Evolutionary conservation across 1,140 invertebrate species (phyloP).

Genomic region (Leucophenga varia): DNA sequence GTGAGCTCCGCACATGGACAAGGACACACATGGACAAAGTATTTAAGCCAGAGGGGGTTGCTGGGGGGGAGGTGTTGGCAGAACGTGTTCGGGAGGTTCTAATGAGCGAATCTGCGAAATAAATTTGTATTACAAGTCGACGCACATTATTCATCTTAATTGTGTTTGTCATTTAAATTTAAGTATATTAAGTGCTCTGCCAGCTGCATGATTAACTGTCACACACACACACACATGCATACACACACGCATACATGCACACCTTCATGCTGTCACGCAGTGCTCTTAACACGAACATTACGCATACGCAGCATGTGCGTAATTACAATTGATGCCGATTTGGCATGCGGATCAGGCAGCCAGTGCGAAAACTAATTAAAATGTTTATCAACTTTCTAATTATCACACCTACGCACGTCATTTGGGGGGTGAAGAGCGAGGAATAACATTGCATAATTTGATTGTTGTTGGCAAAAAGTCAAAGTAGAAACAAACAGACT

Average conservation of each 20-base stretch:
- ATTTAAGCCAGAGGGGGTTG: conserved; percentile 20
- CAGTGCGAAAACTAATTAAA: conserved; percentile 42
- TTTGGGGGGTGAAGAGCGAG: too few relatives aligned
- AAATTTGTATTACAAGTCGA: conserved; percentile 24
- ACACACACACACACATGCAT: too few relatives aligned
- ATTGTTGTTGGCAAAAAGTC: too few relatives aligned
- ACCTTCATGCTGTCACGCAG: too few relatives aligned
- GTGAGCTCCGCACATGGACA: conserved; percentile 14
- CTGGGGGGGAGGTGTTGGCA: not conserved
- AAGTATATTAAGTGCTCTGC: conserved; percentile 26
- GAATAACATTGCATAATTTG: too few relatives aligned
- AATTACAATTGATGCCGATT: conserved; percentile 45
- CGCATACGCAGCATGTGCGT: conserved; percentile 33
- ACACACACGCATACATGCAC: too few relatives aligned
- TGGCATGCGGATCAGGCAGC: conserved; percentile 27
- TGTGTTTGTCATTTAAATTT: conserved; percentile 46
- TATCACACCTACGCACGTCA: conserved; percentile 32
- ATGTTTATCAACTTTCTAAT: conserved; percentile 50
- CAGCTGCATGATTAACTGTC: conserved; percentile 14
- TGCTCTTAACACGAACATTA: conserved; percentile 27
- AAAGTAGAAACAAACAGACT: too few relatives aligned
- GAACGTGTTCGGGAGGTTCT: conserved; percentile 33
- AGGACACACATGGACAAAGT: conserved; percentile 10
- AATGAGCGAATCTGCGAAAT: conserved; percentile 29
- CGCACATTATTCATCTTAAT: conserved; percentile 41